phyloP scores from a whole-genome alignment of 92 coral and sea anemone genomes.

The Epizoanthus stellaris region DNA sequence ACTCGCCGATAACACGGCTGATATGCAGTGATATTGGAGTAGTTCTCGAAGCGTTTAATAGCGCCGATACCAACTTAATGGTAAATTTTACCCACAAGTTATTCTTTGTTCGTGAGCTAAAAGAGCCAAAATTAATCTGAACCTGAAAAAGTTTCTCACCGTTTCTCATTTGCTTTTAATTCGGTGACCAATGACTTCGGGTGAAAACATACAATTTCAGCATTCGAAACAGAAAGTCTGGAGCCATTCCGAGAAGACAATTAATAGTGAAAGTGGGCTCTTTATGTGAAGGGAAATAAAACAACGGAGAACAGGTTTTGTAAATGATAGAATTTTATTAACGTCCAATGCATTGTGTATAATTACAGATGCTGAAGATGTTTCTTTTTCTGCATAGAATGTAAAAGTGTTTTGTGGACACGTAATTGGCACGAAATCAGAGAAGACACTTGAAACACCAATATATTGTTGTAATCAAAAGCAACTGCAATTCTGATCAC shows the following conservation, averaged over 20 bases:
- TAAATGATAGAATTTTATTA: constrained; percentile 32
- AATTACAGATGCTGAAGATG: constrained; percentile 25
- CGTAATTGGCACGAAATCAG: constrained; percentile 10
- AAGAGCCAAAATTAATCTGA: background rate
- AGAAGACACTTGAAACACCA: background rate
- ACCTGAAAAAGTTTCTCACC: background rate
- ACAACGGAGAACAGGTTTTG: constrained; percentile 12
- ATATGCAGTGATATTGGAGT: constrained; percentile 23
- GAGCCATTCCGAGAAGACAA: constrained; percentile 16
- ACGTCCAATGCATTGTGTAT: constrained; percentile 7
- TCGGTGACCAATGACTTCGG: background rate
- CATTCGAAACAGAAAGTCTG: constrained; percentile 15
- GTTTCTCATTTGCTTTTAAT: background rate
- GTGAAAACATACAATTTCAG: background rate
- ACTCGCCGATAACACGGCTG: constrained; percentile 43
- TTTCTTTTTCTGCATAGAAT: background rate
- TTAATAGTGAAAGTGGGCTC: constrained; percentile 20
- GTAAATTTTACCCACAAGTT: constrained; percentile 1
- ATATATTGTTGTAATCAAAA: constrained; percentile 1
- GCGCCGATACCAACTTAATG: background rate
- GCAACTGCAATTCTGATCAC: background rate
- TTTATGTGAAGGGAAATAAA: constrained; percentile 15
- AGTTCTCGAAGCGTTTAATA: constrained; percentile 8
- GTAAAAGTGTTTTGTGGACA: background rate
- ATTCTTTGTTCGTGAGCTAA: background rate